Evolutionary conservation across 2,113 vertebrate species (phyloP).

Genomic region (Phylloscopus trochiloides): DNA sequence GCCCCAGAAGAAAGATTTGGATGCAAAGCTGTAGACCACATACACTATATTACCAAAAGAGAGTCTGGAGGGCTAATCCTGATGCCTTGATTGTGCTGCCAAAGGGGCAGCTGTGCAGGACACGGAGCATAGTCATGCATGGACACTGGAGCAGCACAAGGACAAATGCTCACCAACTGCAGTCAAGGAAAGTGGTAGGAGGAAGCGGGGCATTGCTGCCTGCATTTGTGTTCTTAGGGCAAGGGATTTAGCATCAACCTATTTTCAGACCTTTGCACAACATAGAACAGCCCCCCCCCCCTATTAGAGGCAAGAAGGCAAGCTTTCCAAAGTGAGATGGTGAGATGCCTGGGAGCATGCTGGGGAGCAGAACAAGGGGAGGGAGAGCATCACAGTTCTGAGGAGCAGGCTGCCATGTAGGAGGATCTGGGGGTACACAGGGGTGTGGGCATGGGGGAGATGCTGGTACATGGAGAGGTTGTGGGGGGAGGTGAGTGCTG

Average conservation of each 20-base stretch:
- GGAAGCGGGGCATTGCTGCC: not conserved
- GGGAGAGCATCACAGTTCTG: rapidly evolving
- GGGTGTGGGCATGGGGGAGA: not conserved
- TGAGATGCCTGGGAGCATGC: not conserved
- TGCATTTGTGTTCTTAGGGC: not conserved
- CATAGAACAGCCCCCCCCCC: not conserved
- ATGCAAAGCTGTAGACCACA: not conserved
- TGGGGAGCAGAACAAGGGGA: not conserved
- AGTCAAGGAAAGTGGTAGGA: not conserved
- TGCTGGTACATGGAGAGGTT: not conserved
- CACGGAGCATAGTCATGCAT: rapidly evolving
- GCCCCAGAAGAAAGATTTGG: not conserved
- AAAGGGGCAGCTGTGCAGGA: not conserved
- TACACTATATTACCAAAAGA: not conserved
- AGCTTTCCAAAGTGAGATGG: not conserved
- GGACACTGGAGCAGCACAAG: not conserved
- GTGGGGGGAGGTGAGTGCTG: constrained; percentile 55
- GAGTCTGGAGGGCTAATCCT: not conserved
- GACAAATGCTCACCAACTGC: not conserved
- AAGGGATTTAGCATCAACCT: not conserved
- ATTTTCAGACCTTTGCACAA: not conserved
- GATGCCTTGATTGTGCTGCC: not conserved
- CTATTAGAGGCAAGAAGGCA: not conserved
- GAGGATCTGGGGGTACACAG: not conserved
- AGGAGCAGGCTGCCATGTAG: not conserved